phyloP scores from a whole-genome alignment of 2,888 invertebrate genomes.

The Drosophila falleni region DNA sequence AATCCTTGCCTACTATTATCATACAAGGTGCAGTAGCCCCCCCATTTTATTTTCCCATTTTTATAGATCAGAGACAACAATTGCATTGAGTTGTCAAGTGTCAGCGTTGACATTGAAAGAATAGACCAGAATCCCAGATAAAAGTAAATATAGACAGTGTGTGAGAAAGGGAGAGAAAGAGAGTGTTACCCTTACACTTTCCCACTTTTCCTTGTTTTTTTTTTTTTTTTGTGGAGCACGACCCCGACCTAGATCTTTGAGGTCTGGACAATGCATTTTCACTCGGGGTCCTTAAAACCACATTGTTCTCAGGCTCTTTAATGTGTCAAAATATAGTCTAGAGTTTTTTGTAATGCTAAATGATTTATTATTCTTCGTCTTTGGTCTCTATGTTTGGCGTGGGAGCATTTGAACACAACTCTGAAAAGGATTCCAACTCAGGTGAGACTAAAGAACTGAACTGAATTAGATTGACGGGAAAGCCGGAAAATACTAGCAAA shows the following conservation, averaged over 20 bases:
- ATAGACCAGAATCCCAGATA: conserved; percentile 22
- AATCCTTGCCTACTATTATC: conserved; percentile 76
- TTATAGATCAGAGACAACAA: conserved; percentile 41
- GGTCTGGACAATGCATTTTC: conserved; percentile 26
- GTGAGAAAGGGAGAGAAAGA: background rate
- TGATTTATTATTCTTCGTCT: conserved; percentile 73
- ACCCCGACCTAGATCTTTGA: conserved; percentile 31
- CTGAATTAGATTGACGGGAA: background rate
- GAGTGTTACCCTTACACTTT: conserved; percentile 22
- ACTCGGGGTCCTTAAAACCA: conserved; percentile 8
- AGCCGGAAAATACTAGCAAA: conserved; percentile 3
- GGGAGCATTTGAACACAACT: conserved; percentile 48
- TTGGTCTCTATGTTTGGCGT: conserved; percentile 45
- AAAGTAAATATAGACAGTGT: background rate
- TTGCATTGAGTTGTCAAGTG: conserved; percentile 79
- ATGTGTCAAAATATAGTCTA: conserved; percentile 79
- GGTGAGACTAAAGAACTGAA: background rate
- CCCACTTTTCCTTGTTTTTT: conserved; percentile 20
- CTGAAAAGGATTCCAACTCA: conserved; percentile 29
- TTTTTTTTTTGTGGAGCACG: conserved; percentile 32
- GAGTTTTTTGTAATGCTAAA: conserved; percentile 67
- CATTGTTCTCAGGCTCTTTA: conserved; percentile 72
- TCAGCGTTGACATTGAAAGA: conserved; percentile 76
- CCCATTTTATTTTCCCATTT: background rate
- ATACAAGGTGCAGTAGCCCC: conserved; percentile 38